Base-by-base conservation (phyloP, 2,888 invertebrate genomes). In the Cerastis leucographa region DNA sequence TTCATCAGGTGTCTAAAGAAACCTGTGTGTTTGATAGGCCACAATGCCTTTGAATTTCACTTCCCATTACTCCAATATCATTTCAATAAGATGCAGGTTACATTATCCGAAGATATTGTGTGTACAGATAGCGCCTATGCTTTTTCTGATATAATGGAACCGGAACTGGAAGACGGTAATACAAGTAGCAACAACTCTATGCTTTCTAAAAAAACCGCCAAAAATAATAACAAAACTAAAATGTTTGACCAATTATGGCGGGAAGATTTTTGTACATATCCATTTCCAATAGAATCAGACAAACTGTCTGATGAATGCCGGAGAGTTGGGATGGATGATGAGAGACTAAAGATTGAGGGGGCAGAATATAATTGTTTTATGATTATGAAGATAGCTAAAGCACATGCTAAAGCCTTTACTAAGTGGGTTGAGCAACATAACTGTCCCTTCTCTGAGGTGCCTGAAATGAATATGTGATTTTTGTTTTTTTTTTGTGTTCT, bases 301-400 rank as follows among this genome's bases (percentile, higher is more conserved):
- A 49, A 59, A 65, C 12, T 70, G 6, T 35, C 8, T 0, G 65
- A 70, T 44, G n/a, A 70, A 29, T 59, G 44, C 29, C 17, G 1
- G 0, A 56, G 49, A 35, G 19, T 69, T 44, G 56, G 25, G n/a
- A 14, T 65, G 2, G 29, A 49, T 59, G 74, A 74, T 46, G 40
- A 25, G 44, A 73, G 73, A 25, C 42, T 65, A 11, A 35, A 35
- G 35, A 29, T 65, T 9, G 56, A 78, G 17, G 54, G 56, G 2
- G 79, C 70, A 29, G 79, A 78, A 22, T 49, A 65, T 46, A 78
- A 78, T n/a, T 78, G 77, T 56, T 56, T 78, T n/a, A 78, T 78
- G 77, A 69, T 69, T 42, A 64, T 78, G 64, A 78, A 70, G 64
- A 42, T 69, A 42, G 78, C 69, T 19, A 54, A 64, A 56, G n/a